Percentiles rank a stretch among this genome's conserved stretches.
Evolutionary conservation across 2,113 vertebrate species (phyloP).

Genomic region (Bujurquina vittata): DNA sequence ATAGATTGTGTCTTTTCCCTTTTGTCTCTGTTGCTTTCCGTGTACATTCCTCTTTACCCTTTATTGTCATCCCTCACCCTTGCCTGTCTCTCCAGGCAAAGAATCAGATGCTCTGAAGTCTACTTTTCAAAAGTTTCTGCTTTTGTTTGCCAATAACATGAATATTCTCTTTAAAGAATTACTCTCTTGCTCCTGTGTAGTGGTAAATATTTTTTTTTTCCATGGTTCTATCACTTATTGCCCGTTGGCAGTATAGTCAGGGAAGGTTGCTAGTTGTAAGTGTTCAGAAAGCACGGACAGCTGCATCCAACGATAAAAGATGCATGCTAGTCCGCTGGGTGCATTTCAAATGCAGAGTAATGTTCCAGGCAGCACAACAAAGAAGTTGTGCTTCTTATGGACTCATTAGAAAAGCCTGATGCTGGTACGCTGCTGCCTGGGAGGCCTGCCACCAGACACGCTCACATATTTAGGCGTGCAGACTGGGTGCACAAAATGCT

Average conservation of each 20-base stretch:
- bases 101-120: conserved; percentile 57
- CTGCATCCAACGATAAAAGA: conserved; percentile 80
- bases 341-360: conserved; percentile 76
- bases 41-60: conserved; percentile 48
- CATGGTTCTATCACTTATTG: conserved; percentile 60
- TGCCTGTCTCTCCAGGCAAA: conserved; percentile 48
- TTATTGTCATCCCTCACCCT: conserved; percentile 47
- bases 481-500: conserved; percentile 28
- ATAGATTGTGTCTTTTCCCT: conserved; percentile 55
- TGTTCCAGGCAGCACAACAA: conserved; percentile 77
- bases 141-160: conserved; percentile 67
- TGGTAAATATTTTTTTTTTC: conserved; percentile 60
- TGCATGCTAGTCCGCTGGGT: conserved; percentile 74
- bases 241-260: conserved; percentile 57
- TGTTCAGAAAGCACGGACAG: conserved; percentile 77
- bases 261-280: conserved; percentile 68
- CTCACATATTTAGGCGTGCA: conserved; percentile 40
- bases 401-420: conserved; percentile 73
- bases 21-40: conserved; percentile 34
- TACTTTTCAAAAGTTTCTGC: conserved; percentile 62
- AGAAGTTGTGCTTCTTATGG: conserved; percentile 73
- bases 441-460: conserved; percentile 56
- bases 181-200: conserved; percentile 47
- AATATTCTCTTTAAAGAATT: conserved; percentile 66
- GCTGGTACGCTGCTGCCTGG: conserved; percentile 58